phyloP scores from a whole-genome alignment of 2,113 vertebrate genomes.

The Thomomys bottae region DNA sequence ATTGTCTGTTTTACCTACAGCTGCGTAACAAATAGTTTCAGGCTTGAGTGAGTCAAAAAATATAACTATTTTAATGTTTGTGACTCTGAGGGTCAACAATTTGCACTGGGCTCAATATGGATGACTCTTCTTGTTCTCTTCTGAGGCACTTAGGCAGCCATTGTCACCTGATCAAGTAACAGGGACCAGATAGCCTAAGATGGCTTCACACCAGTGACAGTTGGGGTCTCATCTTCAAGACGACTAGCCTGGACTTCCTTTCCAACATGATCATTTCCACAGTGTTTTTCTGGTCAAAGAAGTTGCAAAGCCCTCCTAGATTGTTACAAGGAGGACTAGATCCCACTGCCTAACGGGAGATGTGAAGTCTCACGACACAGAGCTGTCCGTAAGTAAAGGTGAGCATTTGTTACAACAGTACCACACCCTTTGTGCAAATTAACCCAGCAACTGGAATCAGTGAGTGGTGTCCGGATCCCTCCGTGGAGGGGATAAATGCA shows the following conservation, averaged over 20 bases:
- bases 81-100: neutral
- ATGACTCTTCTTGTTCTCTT: neutral
- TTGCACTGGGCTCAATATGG: neutral
- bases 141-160: neutral
- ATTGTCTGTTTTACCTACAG: neutral
- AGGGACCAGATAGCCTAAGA: neutral
- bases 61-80: neutral
- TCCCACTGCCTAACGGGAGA: neutral
- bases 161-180: neutral
- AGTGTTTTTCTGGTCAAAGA: neutral
- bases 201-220: neutral
- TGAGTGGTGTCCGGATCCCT: neutral
- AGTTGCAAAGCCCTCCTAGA: neutral
- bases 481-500: neutral
- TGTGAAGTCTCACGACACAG: neutral
- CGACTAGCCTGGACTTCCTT: neutral
- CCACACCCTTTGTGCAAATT: neutral
- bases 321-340: neutral
- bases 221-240: neutral
- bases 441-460: neutral
- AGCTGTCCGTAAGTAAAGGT: rapidly evolving
- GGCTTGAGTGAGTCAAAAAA: neutral
- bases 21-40: neutral
- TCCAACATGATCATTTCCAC: neutral
- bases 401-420: neutral